Evolutionary conservation across 2,888 invertebrate species (phyloP).

Genomic region (Cataglyphis livida): DNA sequence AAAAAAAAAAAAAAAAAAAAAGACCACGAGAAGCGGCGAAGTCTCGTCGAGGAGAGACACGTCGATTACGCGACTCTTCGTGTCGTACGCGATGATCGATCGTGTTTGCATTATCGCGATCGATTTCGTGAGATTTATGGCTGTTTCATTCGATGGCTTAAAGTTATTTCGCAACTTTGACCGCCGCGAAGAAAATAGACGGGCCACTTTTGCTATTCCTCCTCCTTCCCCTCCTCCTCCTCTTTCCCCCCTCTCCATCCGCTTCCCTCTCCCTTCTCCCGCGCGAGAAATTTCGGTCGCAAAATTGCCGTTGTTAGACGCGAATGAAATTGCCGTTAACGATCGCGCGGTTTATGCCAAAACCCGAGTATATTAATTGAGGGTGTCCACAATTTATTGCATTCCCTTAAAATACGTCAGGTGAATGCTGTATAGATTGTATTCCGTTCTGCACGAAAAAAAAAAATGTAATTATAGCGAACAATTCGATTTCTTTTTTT

Average conservation of each 20-base stretch:
- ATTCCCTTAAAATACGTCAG: not conserved
- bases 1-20: not conserved
- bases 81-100: constrained; percentile 46
- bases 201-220: not conserved
- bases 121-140: constrained; percentile 42
- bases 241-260: too few species aligned
- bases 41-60: not conserved
- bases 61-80: constrained; percentile 38
- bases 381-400: constrained; percentile 30
- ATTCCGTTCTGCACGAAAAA: not conserved
- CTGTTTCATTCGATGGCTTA: constrained; percentile 21
- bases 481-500: not conserved
- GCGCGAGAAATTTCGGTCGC: constrained; percentile 28
- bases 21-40: too few species aligned
- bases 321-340: constrained; percentile 49
- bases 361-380: constrained; percentile 46
- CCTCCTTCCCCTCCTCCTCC: too few species aligned
- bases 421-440: not conserved
- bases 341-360: constrained; percentile 36
- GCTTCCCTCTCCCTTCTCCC: too few species aligned
- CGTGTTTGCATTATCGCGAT: constrained; percentile 48
- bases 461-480: not conserved
- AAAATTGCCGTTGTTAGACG: constrained; percentile 55
- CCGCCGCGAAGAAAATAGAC: constrained; percentile 35
- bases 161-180: constrained; percentile 24